These are phyloP conservation scores for Chromoteleia sp. DNA, from an alignment of 2,888 invertebrate species.

Conservation along the genomic window DNA sequence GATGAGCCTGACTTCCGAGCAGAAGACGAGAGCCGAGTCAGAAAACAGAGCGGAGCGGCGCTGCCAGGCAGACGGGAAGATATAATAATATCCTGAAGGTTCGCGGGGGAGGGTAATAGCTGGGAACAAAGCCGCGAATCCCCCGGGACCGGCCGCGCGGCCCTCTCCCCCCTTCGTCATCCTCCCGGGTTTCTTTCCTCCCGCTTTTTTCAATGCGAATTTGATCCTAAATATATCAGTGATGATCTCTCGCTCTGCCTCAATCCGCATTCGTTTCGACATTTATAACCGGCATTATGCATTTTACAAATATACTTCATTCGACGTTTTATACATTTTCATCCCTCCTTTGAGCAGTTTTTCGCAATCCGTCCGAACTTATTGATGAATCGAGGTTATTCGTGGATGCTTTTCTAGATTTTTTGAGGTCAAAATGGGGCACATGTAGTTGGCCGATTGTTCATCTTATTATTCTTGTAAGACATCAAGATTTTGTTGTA, in stretches of 20 bases:
- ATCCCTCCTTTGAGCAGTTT: conserved; percentile 49
- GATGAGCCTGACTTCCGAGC: conserved; percentile 76
- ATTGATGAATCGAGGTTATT: conserved; percentile 46
- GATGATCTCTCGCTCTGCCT: conserved; percentile 74
- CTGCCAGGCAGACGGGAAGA: conserved; percentile 79
- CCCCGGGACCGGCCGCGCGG: conserved; percentile 75
- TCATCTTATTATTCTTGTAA: background rate
- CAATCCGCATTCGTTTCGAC: conserved; percentile 71
- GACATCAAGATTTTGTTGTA: background rate
- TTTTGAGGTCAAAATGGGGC: conserved; percentile 4
- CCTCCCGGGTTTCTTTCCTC: conserved; percentile 60
- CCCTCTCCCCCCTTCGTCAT: conserved; percentile 54
- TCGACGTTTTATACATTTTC: conserved; percentile 56
- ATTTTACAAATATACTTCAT: conserved; percentile 67
- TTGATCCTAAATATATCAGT: conserved; percentile 83
- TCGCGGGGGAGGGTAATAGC: conserved; percentile 84
- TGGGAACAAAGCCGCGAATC: conserved; percentile 84
- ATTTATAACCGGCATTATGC: conserved; percentile 69
- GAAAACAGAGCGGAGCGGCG: conserved; percentile 70
- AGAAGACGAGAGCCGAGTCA: conserved; percentile 59
- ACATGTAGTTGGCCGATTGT: background rate
- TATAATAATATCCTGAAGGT: conserved; percentile 84
- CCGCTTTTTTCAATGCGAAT: conserved; percentile 77
- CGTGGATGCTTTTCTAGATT: conserved; percentile 3
- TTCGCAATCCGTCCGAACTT: conserved; percentile 56